A percentile compares a stretch with the other conserved stretches of the same genome.
Evolutionary conservation across 1,140 invertebrate species (phyloP).

Genomic region (Rhagoletis zephyria): DNA sequence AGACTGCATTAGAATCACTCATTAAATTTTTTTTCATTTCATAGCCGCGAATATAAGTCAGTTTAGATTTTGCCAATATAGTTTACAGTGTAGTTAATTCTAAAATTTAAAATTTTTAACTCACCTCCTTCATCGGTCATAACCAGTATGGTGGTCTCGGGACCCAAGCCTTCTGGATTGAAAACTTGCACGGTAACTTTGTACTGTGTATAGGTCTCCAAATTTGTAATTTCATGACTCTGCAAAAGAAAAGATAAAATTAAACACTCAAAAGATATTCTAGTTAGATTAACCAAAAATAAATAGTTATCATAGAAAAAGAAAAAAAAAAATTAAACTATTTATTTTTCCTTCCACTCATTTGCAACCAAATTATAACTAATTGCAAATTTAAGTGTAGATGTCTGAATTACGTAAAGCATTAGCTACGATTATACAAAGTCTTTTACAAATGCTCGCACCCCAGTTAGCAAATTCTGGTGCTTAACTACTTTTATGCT

Average conservation of each 20-base stretch:
- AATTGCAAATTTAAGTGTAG: background rate
- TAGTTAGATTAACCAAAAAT: conserved; percentile 56
- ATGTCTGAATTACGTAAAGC: background rate
- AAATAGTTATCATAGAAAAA: conserved; percentile 23
- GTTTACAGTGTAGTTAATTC: background rate
- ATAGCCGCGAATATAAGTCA: background rate
- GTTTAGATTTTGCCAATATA: background rate
- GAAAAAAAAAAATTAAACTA: background rate
- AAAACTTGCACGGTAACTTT: conserved; percentile 84
- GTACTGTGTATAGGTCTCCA: conserved; percentile 84
- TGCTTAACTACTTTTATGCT: conserved; percentile 27
- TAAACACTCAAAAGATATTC: conserved; percentile 56
- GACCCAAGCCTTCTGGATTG: conserved; percentile 83
- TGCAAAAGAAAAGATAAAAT: conserved; percentile 71
- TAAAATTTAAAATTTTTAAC: conserved; percentile 64
- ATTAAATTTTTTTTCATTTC: too few species aligned
- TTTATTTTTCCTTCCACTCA: background rate
- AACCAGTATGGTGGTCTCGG: conserved; percentile 81
- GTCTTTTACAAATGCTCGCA: background rate
- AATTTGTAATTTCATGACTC: conserved; percentile 81
- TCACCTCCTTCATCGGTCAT: conserved; percentile 88
- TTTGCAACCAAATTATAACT: background rate
- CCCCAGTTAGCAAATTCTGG: background rate
- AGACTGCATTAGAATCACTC: too few species aligned
- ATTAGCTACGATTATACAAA: background rate